Conservation (phyloP, 2,888 invertebrate genomes). For the Drosophila pseudotalamancana region DNA sequence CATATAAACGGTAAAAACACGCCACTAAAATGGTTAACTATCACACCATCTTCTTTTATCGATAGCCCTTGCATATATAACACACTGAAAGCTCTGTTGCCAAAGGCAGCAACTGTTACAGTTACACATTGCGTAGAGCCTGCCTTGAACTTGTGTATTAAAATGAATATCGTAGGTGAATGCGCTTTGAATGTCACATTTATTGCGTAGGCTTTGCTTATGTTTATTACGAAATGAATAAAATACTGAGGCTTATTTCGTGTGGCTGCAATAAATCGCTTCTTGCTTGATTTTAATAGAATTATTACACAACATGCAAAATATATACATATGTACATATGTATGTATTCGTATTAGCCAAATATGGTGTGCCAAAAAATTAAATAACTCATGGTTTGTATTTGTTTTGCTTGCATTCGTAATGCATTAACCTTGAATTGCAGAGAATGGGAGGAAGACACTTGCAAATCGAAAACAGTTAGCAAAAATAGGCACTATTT, state of each 20-base stretch:
- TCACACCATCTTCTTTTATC: slow-evolving; percentile 45
- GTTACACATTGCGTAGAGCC: slow-evolving; percentile 8
- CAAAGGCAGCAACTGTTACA: not conserved
- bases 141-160: slow-evolving; percentile 35
- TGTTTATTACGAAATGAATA: not conserved
- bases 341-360: too few species aligned
- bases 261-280: not conserved
- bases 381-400: not conserved
- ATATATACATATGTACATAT: not conserved
- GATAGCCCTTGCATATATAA: slow-evolving; percentile 29
- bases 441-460: slow-evolving; percentile 1
- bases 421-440: slow-evolving; percentile 54
- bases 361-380: too few species aligned
- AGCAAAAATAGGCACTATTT: slow-evolving; percentile 10
- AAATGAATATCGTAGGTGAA: slow-evolving; percentile 10
- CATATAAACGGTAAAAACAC: slow-evolving; percentile 42
- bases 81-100: not conserved
- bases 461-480: slow-evolving; percentile 22
- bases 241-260: too few species aligned
- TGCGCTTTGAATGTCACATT: slow-evolving; percentile 16
- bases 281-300: slow-evolving; percentile 6
- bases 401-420: slow-evolving; percentile 24
- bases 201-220: not conserved
- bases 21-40: slow-evolving; percentile 50
- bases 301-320: not conserved